Conservation (phyloP, 2,888 invertebrate genomes). For the Diarsia brunnea region DNA sequence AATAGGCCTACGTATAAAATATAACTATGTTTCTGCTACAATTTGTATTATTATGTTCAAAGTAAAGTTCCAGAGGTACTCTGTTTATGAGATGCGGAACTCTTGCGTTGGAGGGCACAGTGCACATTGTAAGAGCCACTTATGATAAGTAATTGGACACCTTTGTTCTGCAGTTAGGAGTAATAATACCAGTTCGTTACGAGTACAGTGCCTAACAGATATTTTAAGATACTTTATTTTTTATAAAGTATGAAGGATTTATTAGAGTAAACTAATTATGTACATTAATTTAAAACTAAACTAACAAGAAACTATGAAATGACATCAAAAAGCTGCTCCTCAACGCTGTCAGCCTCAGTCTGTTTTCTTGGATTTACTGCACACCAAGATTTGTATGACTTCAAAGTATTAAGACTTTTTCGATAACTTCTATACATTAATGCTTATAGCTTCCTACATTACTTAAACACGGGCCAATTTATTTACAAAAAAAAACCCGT, state of each 20-base stretch:
- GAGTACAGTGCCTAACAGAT: slow-evolving; percentile 11
- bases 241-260: too few species aligned
- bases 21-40: slow-evolving; percentile 1
- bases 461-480: not conserved
- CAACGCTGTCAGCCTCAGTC: too few species aligned
- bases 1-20: slow-evolving; percentile 23
- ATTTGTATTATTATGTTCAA: not conserved
- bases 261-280: too few species aligned
- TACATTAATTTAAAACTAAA: too few species aligned
- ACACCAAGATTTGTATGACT: not conserved
- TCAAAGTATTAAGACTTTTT: not conserved
- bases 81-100: slow-evolving; percentile 41
- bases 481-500: slow-evolving; percentile 8
- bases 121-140: slow-evolving; percentile 45
- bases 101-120: slow-evolving; percentile 29
- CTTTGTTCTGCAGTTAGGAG: slow-evolving; percentile 52
- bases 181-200: slow-evolving; percentile 34
- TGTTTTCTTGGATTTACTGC: not conserved
- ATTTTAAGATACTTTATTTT: slow-evolving; percentile 8
- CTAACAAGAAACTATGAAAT: too few species aligned
- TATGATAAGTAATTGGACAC: slow-evolving; percentile 53
- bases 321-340: too few species aligned
- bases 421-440: not conserved
- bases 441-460: not conserved
- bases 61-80: not conserved